Conservation (phyloP, 1,140 invertebrate species). For the Drosophila navojoa region DNA sequence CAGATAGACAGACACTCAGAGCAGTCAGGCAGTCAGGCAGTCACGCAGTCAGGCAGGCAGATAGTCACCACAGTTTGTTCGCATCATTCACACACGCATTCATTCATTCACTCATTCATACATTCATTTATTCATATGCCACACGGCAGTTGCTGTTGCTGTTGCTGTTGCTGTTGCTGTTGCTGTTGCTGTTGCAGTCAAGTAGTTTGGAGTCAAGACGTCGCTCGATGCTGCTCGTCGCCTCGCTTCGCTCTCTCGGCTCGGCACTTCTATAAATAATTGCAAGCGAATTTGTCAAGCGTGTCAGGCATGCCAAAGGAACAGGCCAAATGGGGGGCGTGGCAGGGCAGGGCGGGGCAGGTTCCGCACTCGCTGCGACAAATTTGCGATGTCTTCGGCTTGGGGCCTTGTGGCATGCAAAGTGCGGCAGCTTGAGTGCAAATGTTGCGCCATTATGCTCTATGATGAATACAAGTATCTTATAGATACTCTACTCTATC, state of each 20-base stretch:
- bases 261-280: constrained; percentile 79
- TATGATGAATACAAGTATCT: constrained; percentile 50
- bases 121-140: constrained; percentile 46
- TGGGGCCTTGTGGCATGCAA: constrained; percentile 49
- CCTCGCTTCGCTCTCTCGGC: constrained; percentile 24
- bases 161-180: constrained; percentile 48
- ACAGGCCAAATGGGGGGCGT: constrained; percentile 19
- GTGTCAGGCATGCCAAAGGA: constrained; percentile 54
- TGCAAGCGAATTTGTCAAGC: constrained; percentile 80
- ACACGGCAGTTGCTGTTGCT: constrained; percentile 49
- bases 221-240: constrained; percentile 19
- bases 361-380: constrained; percentile 55
- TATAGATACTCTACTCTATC: constrained; percentile 36
- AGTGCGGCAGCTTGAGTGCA: constrained; percentile 76
- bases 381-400: constrained; percentile 75
- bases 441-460: constrained; percentile 77
- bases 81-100: constrained; percentile 48
- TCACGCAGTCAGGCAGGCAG: constrained; percentile 7
- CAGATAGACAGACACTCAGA: too few relatives aligned
- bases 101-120: constrained; percentile 49
- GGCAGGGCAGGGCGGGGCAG: neutral
- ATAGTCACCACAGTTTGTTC: too few relatives aligned
- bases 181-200: constrained; percentile 64
- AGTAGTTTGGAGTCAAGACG: constrained; percentile 69
- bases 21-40: constrained; percentile 1